Evolutionary conservation across 2,888 invertebrate species (phyloP).

Genomic region (Papilio gigon): DNA sequence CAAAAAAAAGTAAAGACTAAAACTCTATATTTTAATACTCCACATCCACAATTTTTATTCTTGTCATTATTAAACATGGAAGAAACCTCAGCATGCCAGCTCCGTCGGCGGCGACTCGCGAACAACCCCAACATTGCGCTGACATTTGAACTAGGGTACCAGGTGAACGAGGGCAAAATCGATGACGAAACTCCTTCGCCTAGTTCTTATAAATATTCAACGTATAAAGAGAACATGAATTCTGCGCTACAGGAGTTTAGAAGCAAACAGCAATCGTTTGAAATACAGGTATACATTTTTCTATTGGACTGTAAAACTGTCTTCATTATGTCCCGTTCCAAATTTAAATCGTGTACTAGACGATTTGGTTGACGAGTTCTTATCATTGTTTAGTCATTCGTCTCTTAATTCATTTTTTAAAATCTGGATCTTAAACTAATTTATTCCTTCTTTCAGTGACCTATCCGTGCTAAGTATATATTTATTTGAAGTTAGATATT

Average conservation of each 20-base stretch:
- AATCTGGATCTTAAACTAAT: background rate
- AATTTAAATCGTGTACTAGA: too few relatives aligned
- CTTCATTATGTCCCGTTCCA: too few relatives aligned
- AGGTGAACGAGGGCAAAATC: conserved; percentile 68
- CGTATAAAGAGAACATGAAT: conserved; percentile 55
- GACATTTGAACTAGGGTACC: conserved; percentile 67
- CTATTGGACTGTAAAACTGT: background rate
- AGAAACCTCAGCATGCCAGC: conserved; percentile 66
- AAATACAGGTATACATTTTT: conserved; percentile 66
- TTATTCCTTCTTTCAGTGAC: background rate
- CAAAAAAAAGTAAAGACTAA: background rate
- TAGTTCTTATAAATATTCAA: conserved; percentile 62
- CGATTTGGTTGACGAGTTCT: too few relatives aligned
- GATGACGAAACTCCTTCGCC: conserved; percentile 73
- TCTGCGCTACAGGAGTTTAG: conserved; percentile 71
- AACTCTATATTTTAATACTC: too few relatives aligned
- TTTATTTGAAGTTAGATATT: background rate
- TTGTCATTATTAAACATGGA: conserved; percentile 53
- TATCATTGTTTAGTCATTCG: too few relatives aligned
- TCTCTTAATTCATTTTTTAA: too few relatives aligned
- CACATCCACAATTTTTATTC: background rate
- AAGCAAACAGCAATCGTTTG: conserved; percentile 78
- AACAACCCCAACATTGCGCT: conserved; percentile 67
- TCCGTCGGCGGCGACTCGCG: conserved; percentile 70
- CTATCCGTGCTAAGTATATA: background rate